Evolutionary conservation across 2,113 vertebrate genomes (phyloP).

Genomic region (Saccopteryx bilineata): DNA sequence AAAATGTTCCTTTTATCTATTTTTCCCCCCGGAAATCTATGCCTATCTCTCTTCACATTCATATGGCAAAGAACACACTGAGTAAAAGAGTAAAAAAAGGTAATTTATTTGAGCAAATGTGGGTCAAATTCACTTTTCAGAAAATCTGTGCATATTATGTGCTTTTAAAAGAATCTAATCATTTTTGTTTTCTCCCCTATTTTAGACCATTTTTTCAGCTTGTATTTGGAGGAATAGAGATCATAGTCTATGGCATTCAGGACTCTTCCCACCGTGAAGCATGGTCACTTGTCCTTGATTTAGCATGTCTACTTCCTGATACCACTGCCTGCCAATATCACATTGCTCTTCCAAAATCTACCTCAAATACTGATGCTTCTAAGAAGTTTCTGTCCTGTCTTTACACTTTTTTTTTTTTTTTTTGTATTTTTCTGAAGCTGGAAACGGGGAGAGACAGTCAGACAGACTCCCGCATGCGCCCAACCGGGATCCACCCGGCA

Average conservation of each 20-base stretch:
- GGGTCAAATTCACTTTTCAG: slow-evolving; percentile 43
- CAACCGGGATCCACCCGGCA: too few relatives aligned
- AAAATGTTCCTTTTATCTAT: neutral
- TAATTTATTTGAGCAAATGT: slow-evolving; percentile 49
- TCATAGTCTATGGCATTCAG: neutral
- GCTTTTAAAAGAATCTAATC: neutral
- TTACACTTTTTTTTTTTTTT: neutral
- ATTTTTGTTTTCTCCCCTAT: slow-evolving; percentile 38
- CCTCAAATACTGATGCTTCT: neutral
- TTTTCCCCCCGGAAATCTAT: neutral
- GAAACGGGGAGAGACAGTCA: too few relatives aligned
- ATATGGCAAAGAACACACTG: neutral
- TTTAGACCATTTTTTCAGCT: neutral
- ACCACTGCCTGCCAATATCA: neutral
- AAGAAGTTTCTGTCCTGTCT: neutral
- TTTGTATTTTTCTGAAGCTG: too few relatives aligned
- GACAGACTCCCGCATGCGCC: too few relatives aligned
- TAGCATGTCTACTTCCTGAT: neutral
- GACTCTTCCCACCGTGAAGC: slow-evolving; percentile 16
- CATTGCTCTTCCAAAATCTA: neutral
- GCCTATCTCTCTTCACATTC: neutral
- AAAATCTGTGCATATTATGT: neutral
- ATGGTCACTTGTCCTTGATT: neutral
- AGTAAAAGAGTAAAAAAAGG: slow-evolving; percentile 30
- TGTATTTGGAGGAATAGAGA: neutral